Base-by-base conservation (phyloP, 2,888 invertebrate genomes). In the Phragmatobia fuliginosa region DNA sequence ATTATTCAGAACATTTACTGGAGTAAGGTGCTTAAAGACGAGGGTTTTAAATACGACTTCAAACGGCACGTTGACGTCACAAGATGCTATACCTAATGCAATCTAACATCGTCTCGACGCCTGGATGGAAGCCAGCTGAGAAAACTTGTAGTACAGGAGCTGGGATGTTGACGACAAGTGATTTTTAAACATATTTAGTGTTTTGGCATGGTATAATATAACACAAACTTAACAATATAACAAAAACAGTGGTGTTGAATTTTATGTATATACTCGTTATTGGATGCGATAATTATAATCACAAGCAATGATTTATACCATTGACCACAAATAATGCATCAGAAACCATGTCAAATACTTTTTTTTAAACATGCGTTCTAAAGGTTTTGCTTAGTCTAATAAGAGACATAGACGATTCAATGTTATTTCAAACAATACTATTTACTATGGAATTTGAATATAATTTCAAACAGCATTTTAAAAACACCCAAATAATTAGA, bases 61-160 rank as follows among this genome's bases (percentile, higher is more conserved):
- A 80, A 78, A 76, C 75, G 75, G 78, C 72, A 77, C 74, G 76
- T 77, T 71, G 66, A 64, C 77, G 74, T 80, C 81, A 71, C 78
- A 77, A 80, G 78, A 76, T 73, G 73, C 68, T 36, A 75, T 75
- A 76, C 72, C 81, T 76, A 79, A 81, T 77, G 80, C 78, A 81
- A 80, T 72, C 79, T 75, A 77, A 79, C 76, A 77, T 78, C 77
- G 69, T 65, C 70, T 70, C 68, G 71, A 70, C 67, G 80, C 66
- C 79, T 85, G 84, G 84, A 77, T 72, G 72, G 58, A 63, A 76
- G 85, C 84, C 83, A 84, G 84, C 66, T 66, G 67, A 76, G 69
- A 65, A 41, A n/a, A 60, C 5, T 25, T 25, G 28, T 72, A 77
- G 73, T 32, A 4, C 72, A 41, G 77, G 76, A 76, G 82, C 32